These are phyloP conservation scores for Zosterops pallidus DNA, from an alignment of 2,113 vertebrate genomes.

Conservation along the genomic window DNA sequence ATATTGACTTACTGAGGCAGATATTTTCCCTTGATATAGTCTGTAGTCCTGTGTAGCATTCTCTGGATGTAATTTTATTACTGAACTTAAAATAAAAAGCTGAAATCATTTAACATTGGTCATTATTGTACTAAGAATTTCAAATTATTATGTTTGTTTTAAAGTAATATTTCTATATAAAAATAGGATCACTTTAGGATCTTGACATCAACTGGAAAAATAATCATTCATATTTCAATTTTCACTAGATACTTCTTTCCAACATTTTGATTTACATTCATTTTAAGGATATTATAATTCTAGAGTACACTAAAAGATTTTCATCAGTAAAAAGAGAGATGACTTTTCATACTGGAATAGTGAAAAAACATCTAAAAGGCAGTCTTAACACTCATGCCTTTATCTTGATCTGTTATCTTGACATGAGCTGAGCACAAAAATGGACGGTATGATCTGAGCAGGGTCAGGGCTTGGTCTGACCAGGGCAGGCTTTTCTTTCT, in stretches of 20 bases:
- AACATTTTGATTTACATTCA: not conserved
- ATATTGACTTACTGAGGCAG: not conserved
- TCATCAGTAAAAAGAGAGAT: not conserved
- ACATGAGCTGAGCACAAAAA: not conserved
- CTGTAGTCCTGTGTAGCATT: not conserved
- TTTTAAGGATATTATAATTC: not conserved
- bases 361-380: slow-evolving; percentile 9
- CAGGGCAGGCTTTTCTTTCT: not conserved
- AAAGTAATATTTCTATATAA: not conserved
- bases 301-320: not conserved
- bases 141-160: not conserved
- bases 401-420: not conserved
- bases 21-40: not conserved
- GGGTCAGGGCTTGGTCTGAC: not conserved
- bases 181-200: not conserved
- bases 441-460: not conserved
- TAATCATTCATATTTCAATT: not conserved
- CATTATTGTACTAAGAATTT: not conserved
- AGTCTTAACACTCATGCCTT: not conserved
- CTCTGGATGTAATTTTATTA: not conserved
- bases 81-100: not conserved
- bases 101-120: not conserved
- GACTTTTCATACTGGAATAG: not conserved
- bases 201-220: not conserved
- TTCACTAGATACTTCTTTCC: not conserved